phyloP scores from a whole-genome alignment of 2,888 invertebrate genomes.

The Nomada fucata region DNA sequence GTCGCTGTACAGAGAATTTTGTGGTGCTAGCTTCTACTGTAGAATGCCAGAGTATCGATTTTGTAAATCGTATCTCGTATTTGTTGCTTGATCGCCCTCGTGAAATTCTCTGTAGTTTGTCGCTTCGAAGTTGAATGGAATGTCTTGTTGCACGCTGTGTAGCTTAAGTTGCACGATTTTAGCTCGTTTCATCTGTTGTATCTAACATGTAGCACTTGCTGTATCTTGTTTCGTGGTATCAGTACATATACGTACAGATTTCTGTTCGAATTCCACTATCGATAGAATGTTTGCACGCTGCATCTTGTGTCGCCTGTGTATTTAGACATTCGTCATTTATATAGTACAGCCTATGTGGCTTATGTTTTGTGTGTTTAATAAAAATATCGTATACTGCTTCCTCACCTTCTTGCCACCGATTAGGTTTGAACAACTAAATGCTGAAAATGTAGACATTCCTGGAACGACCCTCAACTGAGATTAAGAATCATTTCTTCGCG shows the following conservation, averaged over 20 bases:
- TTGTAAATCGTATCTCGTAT: background rate
- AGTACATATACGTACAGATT: background rate
- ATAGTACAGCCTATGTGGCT: conserved; percentile 5
- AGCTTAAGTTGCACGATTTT: conserved; percentile 23
- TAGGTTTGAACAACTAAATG: background rate
- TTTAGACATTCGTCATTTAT: conserved; percentile 18
- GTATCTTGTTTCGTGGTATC: conserved; percentile 7
- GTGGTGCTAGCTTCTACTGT: background rate
- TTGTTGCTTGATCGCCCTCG: background rate
- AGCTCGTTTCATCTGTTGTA: background rate
- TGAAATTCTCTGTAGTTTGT: conserved; percentile 10
- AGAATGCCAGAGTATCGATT: background rate
- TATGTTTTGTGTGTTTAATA: conserved; percentile 19
- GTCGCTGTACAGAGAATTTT: background rate
- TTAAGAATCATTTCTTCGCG: background rate
- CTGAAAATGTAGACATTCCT: background rate
- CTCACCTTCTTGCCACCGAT: conserved; percentile 22
- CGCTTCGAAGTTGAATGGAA: conserved; percentile 1
- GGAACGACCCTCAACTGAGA: background rate
- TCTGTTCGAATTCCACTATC: background rate
- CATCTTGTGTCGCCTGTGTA: background rate
- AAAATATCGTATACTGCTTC: conserved; percentile 47
- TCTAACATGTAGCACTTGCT: conserved; percentile 37
- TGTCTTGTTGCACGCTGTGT: conserved; percentile 15
- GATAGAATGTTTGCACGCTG: background rate